phyloP scores from a whole-genome alignment of 2,888 invertebrate species.

The Aleiodes alternator region DNA sequence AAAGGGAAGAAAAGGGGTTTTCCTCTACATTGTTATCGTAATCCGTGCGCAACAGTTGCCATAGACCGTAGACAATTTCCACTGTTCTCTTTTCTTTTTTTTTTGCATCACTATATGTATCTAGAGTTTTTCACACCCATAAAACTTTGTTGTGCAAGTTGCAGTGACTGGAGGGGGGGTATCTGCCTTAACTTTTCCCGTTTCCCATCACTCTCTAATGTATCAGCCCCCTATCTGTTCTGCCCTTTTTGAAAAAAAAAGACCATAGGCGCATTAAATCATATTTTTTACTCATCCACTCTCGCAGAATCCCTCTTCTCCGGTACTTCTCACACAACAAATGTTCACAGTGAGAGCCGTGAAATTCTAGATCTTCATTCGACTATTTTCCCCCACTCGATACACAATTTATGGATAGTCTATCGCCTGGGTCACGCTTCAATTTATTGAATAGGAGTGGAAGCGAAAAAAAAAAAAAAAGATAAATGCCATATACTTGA shows the following conservation, averaged over 20 bases:
- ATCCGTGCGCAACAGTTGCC: constrained; percentile 33
- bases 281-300: constrained; percentile 3
- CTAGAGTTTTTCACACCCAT: constrained; percentile 30
- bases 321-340: not conserved
- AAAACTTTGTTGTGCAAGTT: not conserved
- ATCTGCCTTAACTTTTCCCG: constrained; percentile 30
- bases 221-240: constrained; percentile 12
- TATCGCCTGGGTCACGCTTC: constrained; percentile 37
- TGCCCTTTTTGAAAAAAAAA: not conserved
- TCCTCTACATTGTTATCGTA: constrained; percentile 28
- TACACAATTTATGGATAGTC: constrained; percentile 1
- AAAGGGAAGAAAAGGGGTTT: constrained; percentile 12
- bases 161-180: not conserved
- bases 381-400: constrained; percentile 5
- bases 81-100: constrained; percentile 22
- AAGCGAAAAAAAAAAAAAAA: not conserved
- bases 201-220: constrained; percentile 17
- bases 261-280: constrained; percentile 12
- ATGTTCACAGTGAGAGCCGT: constrained; percentile 6
- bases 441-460: constrained; percentile 8
- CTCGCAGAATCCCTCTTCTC: not conserved
- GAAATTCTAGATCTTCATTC: constrained; percentile 21
- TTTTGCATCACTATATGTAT: constrained; percentile 12
- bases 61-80: constrained; percentile 22
- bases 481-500: constrained; percentile 24